phyloP scores from a whole-genome alignment of 2,113 vertebrate genomes.

The Podilymbus podiceps region DNA sequence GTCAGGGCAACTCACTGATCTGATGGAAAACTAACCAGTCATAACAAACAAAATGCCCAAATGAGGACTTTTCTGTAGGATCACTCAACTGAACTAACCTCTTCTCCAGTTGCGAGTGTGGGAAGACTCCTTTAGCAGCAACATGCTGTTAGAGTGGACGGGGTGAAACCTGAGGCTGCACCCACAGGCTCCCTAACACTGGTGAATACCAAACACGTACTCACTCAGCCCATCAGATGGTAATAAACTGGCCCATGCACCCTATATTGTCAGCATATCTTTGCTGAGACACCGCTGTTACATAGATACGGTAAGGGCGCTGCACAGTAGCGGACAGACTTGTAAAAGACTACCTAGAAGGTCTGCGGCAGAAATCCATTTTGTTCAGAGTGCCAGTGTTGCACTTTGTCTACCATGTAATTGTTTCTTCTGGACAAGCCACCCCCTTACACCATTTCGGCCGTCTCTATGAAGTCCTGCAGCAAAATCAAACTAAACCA shows the following conservation, averaged over 20 bases:
- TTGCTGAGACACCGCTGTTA: not conserved
- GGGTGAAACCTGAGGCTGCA: not conserved
- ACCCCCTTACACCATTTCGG: not conserved
- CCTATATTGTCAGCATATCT: not conserved
- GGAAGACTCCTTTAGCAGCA: not conserved
- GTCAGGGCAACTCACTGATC: not conserved
- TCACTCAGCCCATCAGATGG: not conserved
- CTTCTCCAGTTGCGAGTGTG: not conserved
- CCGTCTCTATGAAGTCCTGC: not conserved
- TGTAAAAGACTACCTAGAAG: not conserved
- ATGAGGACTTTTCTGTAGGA: not conserved
- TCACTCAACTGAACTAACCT: not conserved
- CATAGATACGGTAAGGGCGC: not conserved
- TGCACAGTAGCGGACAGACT: not conserved
- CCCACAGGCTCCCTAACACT: not conserved
- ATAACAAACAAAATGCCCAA: not conserved
- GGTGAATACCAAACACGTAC: not conserved
- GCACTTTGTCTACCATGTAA: not conserved
- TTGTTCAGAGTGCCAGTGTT: not conserved
- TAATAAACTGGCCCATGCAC: not conserved
- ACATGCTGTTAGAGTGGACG: fast-evolving
- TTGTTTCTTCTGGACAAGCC: not conserved
- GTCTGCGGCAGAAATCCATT: not conserved
- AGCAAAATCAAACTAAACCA: not conserved
- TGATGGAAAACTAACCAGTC: not conserved